These are phyloP conservation scores for Acanthoscelides obtectus DNA, from an alignment of 2,888 invertebrate genomes.

Conservation along the genomic window DNA sequence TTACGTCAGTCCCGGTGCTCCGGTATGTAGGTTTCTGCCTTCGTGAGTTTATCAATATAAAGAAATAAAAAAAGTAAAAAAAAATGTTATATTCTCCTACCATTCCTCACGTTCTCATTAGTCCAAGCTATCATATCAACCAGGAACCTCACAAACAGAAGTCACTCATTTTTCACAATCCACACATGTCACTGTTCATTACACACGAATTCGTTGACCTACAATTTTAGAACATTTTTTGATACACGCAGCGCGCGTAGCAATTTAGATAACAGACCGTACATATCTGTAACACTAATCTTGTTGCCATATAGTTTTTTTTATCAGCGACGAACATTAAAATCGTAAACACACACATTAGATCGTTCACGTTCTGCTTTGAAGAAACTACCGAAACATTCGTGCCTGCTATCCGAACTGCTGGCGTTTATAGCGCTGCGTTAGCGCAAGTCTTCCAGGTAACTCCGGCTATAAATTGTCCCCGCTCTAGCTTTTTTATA, in stretches of 20 bases:
- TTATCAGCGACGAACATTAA: not conserved
- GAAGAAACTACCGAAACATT: not conserved
- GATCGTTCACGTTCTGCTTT: not conserved
- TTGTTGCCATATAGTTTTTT: not conserved
- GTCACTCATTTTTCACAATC: not conserved
- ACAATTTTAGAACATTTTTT: not conserved
- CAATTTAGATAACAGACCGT: not conserved
- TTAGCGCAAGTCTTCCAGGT: no score
- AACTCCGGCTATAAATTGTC: no score
- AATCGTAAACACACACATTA: not conserved
- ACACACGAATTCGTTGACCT: not conserved
- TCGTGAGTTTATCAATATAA: no score
- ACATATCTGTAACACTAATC: not conserved
- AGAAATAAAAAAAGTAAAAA: no score
- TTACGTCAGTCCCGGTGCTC: no score
- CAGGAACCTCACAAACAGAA: not conserved
- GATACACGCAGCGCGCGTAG: not conserved
- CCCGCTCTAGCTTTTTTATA: no score
- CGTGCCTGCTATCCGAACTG: no score
- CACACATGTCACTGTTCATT: not conserved
- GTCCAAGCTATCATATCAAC: not conserved
- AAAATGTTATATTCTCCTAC: not conserved
- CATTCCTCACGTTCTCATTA: not conserved
- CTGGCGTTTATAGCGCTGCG: no score
- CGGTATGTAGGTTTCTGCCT: no score